Conservation (phyloP, 2,797 vertebrate genomes). For the Dicrostonyx torquatus region DNA sequence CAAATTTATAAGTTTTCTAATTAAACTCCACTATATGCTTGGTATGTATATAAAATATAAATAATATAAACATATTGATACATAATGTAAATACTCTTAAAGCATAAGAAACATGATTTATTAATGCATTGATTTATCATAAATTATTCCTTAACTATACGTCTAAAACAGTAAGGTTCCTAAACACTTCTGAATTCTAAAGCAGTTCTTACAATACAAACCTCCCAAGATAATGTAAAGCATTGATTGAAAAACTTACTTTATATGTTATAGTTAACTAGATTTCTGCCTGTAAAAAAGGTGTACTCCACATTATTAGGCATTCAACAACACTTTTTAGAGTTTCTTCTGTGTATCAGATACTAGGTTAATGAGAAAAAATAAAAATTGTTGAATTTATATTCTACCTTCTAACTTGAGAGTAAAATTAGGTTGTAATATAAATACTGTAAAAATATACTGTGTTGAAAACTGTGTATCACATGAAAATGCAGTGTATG, state of each 20-base stretch:
- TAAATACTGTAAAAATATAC: not conserved
- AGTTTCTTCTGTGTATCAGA: not conserved
- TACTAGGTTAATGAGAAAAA: not conserved
- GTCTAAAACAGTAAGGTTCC: not conserved
- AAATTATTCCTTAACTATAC: not conserved
- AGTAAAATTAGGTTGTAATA: not conserved
- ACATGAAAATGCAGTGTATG: not conserved
- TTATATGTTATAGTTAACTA: conserved; percentile 2
- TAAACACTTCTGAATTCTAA: not conserved
- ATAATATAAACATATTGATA: not conserved
- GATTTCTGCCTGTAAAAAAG: not conserved
- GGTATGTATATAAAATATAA: not conserved
- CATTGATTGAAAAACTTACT: not conserved
- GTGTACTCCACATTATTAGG: not conserved
- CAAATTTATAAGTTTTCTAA: not conserved
- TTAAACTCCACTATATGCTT: not conserved
- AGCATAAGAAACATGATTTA: not conserved
- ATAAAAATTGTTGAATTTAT: not conserved
- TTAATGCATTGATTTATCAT: not conserved
- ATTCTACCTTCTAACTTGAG: not conserved
- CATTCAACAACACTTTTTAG: not conserved
- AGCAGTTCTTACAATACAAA: not conserved
- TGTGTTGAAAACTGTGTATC: not conserved
- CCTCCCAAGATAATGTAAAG: not conserved
- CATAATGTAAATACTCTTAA: not conserved